Percentiles rank a stretch among this genome's conserved stretches.
phyloP scores from a whole-genome alignment of 1,140 invertebrate species.

The Littorina saxatilis region DNA sequence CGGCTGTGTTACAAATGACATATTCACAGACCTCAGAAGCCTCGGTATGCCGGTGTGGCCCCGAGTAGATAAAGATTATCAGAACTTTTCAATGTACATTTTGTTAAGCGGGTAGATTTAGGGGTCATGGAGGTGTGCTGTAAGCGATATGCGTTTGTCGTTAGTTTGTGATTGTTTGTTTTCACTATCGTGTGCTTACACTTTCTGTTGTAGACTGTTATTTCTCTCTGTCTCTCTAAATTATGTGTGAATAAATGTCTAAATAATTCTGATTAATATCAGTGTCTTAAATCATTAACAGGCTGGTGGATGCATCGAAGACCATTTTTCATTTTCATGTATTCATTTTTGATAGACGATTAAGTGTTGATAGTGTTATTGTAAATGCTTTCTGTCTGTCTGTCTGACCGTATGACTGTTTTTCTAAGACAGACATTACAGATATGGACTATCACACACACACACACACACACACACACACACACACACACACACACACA shows the following conservation, averaged over 20 bases:
- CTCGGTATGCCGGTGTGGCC: neutral
- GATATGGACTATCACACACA: neutral
- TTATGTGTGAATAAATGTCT: no score
- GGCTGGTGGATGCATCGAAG: neutral
- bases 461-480: neutral
- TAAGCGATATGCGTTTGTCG: no score
- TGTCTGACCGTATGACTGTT: neutral
- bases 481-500: constrained; percentile 9
- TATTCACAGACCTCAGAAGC: no score
- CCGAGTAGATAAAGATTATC: neutral
- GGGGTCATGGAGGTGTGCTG: no score
- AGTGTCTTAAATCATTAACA: neutral
- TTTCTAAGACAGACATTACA: no score
- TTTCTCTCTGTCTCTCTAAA: no score
- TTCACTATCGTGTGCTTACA: no score
- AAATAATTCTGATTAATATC: no score
- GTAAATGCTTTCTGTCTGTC: neutral
- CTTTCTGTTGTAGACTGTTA: no score
- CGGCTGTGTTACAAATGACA: neutral
- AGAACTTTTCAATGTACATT: no score
- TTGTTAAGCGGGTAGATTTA: no score
- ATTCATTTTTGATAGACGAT: neutral
- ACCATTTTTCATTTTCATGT: neutral
- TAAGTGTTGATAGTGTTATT: neutral
- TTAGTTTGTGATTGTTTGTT: no score